Evolutionary conservation across 1,140 invertebrate species (phyloP).

Genomic region (Centruroides sculpturatus): DNA sequence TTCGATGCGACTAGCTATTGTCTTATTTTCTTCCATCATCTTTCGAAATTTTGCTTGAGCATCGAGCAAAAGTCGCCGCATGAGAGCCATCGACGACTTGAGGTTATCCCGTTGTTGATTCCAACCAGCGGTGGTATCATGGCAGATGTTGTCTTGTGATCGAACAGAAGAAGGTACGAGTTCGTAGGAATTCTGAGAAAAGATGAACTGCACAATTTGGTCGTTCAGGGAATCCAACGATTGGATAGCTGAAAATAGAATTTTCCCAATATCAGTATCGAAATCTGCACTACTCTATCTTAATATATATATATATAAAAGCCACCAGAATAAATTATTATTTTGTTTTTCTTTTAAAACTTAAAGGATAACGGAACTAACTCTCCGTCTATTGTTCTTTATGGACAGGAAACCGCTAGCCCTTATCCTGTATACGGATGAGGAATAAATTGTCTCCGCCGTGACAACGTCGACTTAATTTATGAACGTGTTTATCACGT

Average conservation of each 20-base stretch:
- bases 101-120: constrained; percentile 20
- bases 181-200: constrained; percentile 19
- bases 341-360: no score
- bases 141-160: no score
- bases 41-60: constrained; percentile 46
- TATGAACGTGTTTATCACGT: no score
- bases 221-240: constrained; percentile 33
- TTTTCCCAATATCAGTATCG: neutral
- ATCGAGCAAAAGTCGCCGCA: constrained; percentile 31
- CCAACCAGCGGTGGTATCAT: constrained; percentile 23
- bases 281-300: no score
- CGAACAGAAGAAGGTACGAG: neutral
- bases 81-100: constrained; percentile 28
- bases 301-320: no score
- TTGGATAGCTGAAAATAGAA: constrained; percentile 30
- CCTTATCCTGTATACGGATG: no score
- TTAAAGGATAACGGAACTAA: no score
- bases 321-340: no score
- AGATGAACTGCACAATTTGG: constrained; percentile 34
- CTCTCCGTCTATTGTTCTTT: no score
- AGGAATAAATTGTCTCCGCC: no score
- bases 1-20: constrained; percentile 44
- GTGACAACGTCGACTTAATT: no score
- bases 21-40: constrained; percentile 54
- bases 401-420: no score